Base-by-base conservation (phyloP, 2,888 invertebrate species). In the Amiota minor region DNA sequence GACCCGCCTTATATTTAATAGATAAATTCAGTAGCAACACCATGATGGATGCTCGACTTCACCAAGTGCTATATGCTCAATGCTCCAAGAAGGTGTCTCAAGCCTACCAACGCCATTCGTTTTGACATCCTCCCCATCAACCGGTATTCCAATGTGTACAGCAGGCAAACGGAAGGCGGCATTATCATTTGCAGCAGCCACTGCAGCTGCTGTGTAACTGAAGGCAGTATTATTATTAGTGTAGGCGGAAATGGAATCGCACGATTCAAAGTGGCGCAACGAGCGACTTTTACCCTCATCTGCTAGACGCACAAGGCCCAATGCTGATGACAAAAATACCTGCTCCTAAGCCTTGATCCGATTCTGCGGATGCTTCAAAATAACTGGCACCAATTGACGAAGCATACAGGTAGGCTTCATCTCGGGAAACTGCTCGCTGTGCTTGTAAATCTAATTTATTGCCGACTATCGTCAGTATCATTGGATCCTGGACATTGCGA, bases 341-440 rank as follows among this genome's bases (percentile, higher is more conserved):
- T 93, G 92, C 81, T 94, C 94, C 94, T 69, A 96, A 92, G 0
- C 95, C 95, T 92, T 93, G 93, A 85, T 95, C 94, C 77, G 93
- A 92, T 76, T 95, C 90, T 0, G 96, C 97, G 0, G 97, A 97
- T 0, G 95, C 94, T 88, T 97, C 97, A 81, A 94, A 94, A 90
- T 96, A 97, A 11, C 91, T 91, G 2, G 96, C 97, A n/a, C 95
- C 95, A 72, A 97, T 96, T 9, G 93, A 93, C 9, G 91, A 91
- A 0, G 97, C 95, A 90, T 95, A 97, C 69, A 93, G 92, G 71
- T 92, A 89, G 0, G 95, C 97, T 83, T 96, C 96, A 45, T 92
- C 92, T 1, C 91, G 90, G 0, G 92, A 87, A 0, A 95, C 93
- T 62, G 93, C 91, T 62, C 97, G 91, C 9, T 91, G 83, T 2